Evolutionary conservation across 1,140 invertebrate genomes (phyloP).

Genomic region (Euborellia annulipes): DNA sequence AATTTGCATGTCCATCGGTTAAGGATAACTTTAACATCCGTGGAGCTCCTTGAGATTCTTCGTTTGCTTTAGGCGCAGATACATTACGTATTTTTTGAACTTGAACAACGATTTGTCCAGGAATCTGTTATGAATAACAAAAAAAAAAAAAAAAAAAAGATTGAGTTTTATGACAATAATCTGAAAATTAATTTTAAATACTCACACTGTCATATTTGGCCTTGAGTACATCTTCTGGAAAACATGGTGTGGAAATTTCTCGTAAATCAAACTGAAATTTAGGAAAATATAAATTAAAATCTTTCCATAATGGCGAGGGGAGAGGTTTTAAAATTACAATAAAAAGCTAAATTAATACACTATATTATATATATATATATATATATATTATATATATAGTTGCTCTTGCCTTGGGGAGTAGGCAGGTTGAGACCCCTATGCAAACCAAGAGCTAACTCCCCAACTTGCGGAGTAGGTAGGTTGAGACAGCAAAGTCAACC

Average conservation of each 20-base stretch:
- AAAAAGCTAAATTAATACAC: too few relatives aligned
- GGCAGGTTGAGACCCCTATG: too few relatives aligned
- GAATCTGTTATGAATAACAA: too few relatives aligned
- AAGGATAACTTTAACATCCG: constrained; percentile 66
- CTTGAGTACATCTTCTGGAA: constrained; percentile 38
- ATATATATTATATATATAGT: too few relatives aligned
- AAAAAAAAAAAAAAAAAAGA: constrained; percentile 6
- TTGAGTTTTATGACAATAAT: constrained; percentile 1
- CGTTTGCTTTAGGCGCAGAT: constrained; percentile 76
- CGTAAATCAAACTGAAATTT: constrained; percentile 56
- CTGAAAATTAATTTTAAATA: constrained; percentile 18
- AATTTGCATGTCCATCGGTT: constrained; percentile 66
- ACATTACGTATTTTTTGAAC: constrained; percentile 76
- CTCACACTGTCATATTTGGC: constrained; percentile 32
- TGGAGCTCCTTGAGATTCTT: constrained; percentile 64
- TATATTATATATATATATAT: too few relatives aligned
- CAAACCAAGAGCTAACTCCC: too few relatives aligned
- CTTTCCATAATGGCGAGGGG: too few relatives aligned
- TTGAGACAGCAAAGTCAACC: too few relatives aligned
- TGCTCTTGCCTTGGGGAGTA: too few relatives aligned
- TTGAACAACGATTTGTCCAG: constrained; percentile 64
- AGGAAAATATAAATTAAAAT: too few relatives aligned
- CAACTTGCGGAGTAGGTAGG: too few relatives aligned
- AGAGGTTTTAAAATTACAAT: too few relatives aligned
- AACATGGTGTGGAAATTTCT: constrained; percentile 48